Base-by-base conservation (phyloP, 2,888 invertebrate species). In the Drosophila greeni region DNA sequence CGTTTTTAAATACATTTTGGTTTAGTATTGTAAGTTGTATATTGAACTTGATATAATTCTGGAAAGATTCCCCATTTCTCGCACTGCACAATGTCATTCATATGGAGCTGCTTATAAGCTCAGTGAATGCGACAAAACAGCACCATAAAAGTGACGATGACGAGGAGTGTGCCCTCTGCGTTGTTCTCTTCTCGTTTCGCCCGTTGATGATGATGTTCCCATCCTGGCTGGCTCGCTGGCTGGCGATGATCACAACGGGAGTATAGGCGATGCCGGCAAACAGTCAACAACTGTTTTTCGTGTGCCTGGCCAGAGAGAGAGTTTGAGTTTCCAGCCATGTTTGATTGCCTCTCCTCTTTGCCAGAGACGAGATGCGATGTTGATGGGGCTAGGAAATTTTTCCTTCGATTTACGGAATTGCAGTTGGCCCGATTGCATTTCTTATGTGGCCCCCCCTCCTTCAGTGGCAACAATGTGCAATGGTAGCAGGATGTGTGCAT, bases 401-500 rank as follows among this genome's bases (percentile, higher is more conserved):
- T 60, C 53, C 65, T 73, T 66, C 74, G 68, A 69, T 70, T 73
- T 78, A 69, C 68, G 71, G 64, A 82, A 79, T 74, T 78, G 76
- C 76, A 68, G 74, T 65, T 66, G 71, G 66, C 69, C 58, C 70
- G 70, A 77, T 77, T 72, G 80, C 71, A 75, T 80, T 73, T 71
- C 77, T 76, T 76, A 60, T 75, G 68, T 29, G 8, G 12, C 20
- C 20, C 18, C 12, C 12, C 18, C 36, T 20, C 20, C 62, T 69
- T 69, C 66, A 61, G 61, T 64, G 48, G 69, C 60, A 60, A 62
- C 66, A 56, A 65, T 64, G 64, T 55, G 62, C 47, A 23, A 12
- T 31, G 53, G 16, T 20, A 31, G 62, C 64, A 61, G 52, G 64
- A 61, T 61, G 61, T 64, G 36, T 45, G 45, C 60, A 45, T 45